Conservation (phyloP, 2,797 vertebrate species). For the Mallotus villosus region DNA sequence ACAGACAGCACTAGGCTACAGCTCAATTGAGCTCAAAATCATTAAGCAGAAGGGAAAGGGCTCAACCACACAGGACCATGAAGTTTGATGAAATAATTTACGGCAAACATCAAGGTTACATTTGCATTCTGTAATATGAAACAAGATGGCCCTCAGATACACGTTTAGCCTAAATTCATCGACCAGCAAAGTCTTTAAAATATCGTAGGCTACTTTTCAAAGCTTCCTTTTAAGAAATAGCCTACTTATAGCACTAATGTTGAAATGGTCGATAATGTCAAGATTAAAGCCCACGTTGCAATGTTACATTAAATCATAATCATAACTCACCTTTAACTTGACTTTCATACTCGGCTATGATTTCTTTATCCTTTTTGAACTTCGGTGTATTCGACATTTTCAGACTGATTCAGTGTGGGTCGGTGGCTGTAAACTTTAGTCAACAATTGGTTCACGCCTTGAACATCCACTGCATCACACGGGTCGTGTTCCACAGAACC, state of each 20-base stretch:
- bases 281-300: background rate
- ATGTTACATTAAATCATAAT: slow-evolving; percentile 1
- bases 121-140: too few relatives aligned
- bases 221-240: background rate
- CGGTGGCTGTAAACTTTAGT: slow-evolving; percentile 41
- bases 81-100: background rate
- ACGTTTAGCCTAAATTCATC: background rate
- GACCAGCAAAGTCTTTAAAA: background rate
- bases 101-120: background rate
- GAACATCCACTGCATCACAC: slow-evolving; percentile 32
- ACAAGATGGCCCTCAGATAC: too few relatives aligned
- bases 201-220: background rate
- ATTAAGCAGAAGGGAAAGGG: background rate
- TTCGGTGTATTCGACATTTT: slow-evolving; percentile 90
- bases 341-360: slow-evolving; percentile 94
- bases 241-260: background rate
- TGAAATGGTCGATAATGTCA: too few relatives aligned
- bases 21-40: background rate
- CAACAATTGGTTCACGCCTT: slow-evolving; percentile 43
- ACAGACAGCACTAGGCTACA: background rate
- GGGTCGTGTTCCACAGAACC: slow-evolving; percentile 35
- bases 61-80: background rate
- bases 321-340: slow-evolving; percentile 93
- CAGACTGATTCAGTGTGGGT: background rate
- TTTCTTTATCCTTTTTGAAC: slow-evolving; percentile 99